Evolutionary conservation across 92 coral and sea anemone species (phyloP), one percentile per base, ranked within the genome.

Genomic region (Epizoanthus scotinus): DNA sequence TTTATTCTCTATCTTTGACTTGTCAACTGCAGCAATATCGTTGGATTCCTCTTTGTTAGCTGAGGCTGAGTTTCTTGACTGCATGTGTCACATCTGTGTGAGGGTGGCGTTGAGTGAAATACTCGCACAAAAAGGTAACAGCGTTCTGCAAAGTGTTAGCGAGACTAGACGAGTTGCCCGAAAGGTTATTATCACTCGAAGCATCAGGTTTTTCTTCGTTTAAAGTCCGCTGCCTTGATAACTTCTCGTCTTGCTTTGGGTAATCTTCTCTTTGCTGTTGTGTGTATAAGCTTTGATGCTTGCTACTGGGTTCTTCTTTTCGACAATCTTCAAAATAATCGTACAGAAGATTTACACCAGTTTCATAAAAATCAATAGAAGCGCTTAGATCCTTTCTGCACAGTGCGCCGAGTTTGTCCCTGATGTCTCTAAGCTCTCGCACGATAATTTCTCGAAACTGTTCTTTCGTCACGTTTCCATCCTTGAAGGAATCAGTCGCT

Each of bases 401-500:
- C 70, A 27, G 42, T 8, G 70, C 70, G 34, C 14, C 70, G 42
- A 64, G 70, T 34, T 64, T 64, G 47, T 24, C 14, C 18, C 42
- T 64, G 49, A 64, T 64, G 17, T 64, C 70, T 64, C 34, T 64
- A n/a, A 64, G 70, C 29, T 64, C 70, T 27, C 70, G 70, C 40
- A 34, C 40, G 40, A 34, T 34, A 34, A 34, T 34, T 34, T 34
- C 4, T 3, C 40, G 40, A 34, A 34, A 34, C 40, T 34, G 40
- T 34, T 34, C 40, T 34, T 34, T 34, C 40, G 40, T 34, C 40
- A 34, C 40, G 40, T 34, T 6, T 34, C 40, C 40, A 34, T 34
- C 40, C 40, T 34, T 34, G 5, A 34, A 34, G 3, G 40, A 34
- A 34, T 34, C 40, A 5, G 40, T 3, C 40, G 40, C 40, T 34